These are phyloP conservation scores for Arbacia lixula DNA, from an alignment of 53 echinoderm and acorn worm species.

Conservation along the genomic window DNA sequence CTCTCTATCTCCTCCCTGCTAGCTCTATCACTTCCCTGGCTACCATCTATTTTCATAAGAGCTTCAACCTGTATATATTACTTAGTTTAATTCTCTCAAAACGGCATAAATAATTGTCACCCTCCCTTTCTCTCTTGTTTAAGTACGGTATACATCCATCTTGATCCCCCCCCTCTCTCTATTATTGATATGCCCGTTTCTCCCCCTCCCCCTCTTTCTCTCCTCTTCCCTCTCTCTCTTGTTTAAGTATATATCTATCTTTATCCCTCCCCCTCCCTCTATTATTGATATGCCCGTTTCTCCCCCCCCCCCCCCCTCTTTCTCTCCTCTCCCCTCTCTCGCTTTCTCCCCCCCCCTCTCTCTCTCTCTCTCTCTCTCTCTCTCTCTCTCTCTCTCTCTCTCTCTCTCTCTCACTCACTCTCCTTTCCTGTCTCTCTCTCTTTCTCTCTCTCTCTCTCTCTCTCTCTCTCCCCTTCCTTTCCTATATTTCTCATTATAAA, in stretches of 20 bases:
- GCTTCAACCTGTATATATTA: no score
- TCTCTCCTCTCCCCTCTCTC: not conserved
- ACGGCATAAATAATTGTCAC: no score
- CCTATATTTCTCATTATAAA: no score
- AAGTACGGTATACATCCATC: no score
- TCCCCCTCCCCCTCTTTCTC: not conserved
- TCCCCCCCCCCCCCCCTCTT: not conserved
- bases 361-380: not conserved
- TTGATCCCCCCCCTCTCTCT: not conserved
- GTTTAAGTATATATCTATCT: no score
- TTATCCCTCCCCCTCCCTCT: no score
- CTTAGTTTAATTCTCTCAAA: no score
- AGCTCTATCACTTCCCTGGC: not conserved
- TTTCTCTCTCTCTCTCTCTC: not conserved
- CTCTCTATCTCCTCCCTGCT: no score
- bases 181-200: no score
- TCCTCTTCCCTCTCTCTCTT: not conserved
- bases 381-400: not conserved
- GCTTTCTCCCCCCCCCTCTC: not conserved
- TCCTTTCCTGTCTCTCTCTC: not conserved
- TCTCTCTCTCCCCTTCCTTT: not conserved
- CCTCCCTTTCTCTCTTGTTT: not conserved
- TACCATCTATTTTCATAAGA: no score
- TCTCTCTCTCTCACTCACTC: not conserved
- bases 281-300: no score